These are phyloP conservation scores for Mus caroli DNA, from an alignment of 2,797 vertebrate species.

Conservation along the genomic window DNA sequence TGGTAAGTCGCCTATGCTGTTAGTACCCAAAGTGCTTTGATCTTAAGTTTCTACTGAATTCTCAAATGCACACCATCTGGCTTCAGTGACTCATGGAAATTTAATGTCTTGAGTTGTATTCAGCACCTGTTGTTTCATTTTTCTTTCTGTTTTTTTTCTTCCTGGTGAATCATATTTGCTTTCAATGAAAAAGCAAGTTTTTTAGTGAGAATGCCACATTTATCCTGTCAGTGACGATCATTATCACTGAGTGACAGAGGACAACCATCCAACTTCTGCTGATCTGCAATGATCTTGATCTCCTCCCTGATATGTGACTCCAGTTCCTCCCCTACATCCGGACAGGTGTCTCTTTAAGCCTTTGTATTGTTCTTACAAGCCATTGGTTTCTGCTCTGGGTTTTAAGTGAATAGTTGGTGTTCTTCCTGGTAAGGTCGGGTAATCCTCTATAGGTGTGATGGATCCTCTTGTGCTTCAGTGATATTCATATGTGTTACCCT, in stretches of 20 bases:
- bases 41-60: constrained; percentile 87
- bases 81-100: constrained; percentile 88
- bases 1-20: constrained; percentile 86
- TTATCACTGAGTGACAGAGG: constrained; percentile 34
- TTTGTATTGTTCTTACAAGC: not conserved
- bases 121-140: constrained; percentile 85
- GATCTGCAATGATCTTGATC: not conserved
- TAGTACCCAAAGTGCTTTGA: constrained; percentile 86
- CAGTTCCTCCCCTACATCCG: not conserved
- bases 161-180: constrained; percentile 86
- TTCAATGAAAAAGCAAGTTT: constrained; percentile 84
- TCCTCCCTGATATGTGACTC: not conserved
- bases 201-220: constrained; percentile 82
- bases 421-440: not conserved
- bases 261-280: not conserved
- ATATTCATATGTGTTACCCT: not conserved
- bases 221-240: constrained; percentile 61
- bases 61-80: constrained; percentile 87
- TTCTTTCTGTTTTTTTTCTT: constrained; percentile 6
- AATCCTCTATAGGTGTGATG: not conserved
- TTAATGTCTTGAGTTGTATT: constrained; percentile 87
- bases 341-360: constrained; percentile 10
- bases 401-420: constrained; percentile 18
- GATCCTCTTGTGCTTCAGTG: not conserved
- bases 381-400: not conserved